These are phyloP conservation scores for Prietella phreatophila DNA, from an alignment of 2,113 vertebrate species.

Conservation along the genomic window DNA sequence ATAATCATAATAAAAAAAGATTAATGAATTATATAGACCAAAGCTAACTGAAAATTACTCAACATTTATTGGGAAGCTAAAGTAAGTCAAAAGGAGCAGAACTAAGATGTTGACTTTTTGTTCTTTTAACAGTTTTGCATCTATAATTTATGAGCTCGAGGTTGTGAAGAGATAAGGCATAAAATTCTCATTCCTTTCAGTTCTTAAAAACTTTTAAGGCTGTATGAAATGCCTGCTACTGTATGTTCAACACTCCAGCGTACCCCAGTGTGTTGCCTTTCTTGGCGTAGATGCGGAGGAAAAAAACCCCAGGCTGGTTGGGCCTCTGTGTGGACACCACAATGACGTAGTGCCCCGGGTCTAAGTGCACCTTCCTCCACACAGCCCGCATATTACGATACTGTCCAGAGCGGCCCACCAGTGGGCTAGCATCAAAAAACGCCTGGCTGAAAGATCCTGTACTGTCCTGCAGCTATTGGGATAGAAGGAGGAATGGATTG, in stretches of 20 bases:
- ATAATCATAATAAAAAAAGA: background rate
- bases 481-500: background rate
- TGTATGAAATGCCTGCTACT: background rate
- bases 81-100: background rate
- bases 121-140: background rate
- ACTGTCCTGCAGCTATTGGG: slow-evolving; percentile 57
- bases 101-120: background rate
- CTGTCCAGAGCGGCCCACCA: slow-evolving; percentile 69
- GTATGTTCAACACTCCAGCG: background rate
- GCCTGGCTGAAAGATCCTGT: slow-evolving; percentile 57
- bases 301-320: slow-evolving; percentile 73
- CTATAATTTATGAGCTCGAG: background rate
- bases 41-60: background rate
- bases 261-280: slow-evolving; percentile 73
- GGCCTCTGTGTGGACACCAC: slow-evolving; percentile 69
- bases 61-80: background rate
- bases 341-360: slow-evolving; percentile 72
- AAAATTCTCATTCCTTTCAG: background rate
- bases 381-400: slow-evolving; percentile 68
- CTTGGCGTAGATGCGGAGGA: slow-evolving; percentile 75
- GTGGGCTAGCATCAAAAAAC: slow-evolving; percentile 69
- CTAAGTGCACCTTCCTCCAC: slow-evolving; percentile 69
- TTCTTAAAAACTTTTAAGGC: background rate
- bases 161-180: background rate
- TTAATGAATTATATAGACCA: background rate